phyloP scores from a whole-genome alignment of 2,888 invertebrate genomes.

The Meteorus colon region DNA sequence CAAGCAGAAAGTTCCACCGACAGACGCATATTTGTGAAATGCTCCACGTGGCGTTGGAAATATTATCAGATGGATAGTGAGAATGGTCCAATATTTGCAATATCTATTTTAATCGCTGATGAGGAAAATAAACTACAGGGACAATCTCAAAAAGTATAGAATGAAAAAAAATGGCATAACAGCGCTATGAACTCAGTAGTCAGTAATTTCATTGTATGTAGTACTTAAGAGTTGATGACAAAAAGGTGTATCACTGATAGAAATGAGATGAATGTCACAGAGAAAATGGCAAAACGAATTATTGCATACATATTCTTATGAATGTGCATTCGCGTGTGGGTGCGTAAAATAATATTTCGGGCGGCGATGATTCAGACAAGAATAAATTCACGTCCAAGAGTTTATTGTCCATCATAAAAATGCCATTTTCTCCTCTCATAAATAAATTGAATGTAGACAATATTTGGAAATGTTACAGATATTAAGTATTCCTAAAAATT shows the following conservation, averaged over 20 bases:
- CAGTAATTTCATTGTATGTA: not conserved
- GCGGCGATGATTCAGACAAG: not conserved
- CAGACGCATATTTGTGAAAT: not conserved
- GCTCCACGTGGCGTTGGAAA: not conserved
- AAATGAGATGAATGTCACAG: not conserved
- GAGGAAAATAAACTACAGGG: not conserved
- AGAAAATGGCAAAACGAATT: not conserved
- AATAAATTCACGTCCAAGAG: not conserved
- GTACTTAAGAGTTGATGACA: not conserved
- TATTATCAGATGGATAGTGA: not conserved
- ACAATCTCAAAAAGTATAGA: not conserved
- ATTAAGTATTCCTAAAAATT: not conserved
- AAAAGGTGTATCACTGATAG: not conserved
- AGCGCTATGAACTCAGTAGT: not conserved
- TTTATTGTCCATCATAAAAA: not conserved
- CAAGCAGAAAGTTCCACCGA: not conserved
- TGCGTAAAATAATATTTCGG: constrained; percentile 3
- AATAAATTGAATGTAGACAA: not conserved
- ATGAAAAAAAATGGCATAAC: not conserved
- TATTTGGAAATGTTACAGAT: not conserved
- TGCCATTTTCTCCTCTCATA: not conserved
- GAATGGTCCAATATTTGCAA: not conserved
- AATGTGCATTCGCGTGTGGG: not conserved
- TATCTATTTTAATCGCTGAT: not conserved
- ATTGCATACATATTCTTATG: not conserved